A percentile compares a stretch with the other conserved stretches of the same genome.
phyloP scores from a whole-genome alignment of 1,140 invertebrate genomes.

The Globodera rostochiensis region DNA sequence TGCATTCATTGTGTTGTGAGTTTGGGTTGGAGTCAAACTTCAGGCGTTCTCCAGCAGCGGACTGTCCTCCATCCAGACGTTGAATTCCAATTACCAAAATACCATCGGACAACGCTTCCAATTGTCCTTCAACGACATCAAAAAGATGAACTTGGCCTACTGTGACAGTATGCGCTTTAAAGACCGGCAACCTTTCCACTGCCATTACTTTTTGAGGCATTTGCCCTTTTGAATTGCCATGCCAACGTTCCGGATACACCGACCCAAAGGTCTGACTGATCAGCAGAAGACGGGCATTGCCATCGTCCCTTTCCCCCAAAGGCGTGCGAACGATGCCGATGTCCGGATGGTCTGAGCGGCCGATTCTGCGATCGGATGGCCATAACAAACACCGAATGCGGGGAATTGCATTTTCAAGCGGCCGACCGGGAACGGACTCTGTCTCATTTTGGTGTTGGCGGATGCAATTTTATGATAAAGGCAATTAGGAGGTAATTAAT shows the following conservation, averaged over 20 bases:
- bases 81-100: slow-evolving; percentile 38
- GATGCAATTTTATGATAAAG: slow-evolving; percentile 38
- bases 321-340: slow-evolving; percentile 33
- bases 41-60: slow-evolving; percentile 21
- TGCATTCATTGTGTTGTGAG: neutral
- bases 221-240: slow-evolving; percentile 26
- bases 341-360: slow-evolving; percentile 39
- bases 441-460: neutral
- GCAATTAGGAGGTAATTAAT: neutral
- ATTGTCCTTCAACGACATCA: slow-evolving; percentile 42
- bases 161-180: slow-evolving; percentile 32
- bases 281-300: neutral
- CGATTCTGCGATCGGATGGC: slow-evolving; percentile 15
- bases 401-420: slow-evolving; percentile 12
- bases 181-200: neutral
- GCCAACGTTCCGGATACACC: slow-evolving; percentile 41
- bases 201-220: slow-evolving; percentile 12
- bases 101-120: slow-evolving; percentile 46
- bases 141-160: slow-evolving; percentile 47
- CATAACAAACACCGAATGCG: slow-evolving; percentile 18
- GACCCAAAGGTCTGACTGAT: slow-evolving; percentile 28
- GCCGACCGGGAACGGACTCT: slow-evolving; percentile 17
- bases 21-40: neutral
- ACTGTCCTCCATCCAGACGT: slow-evolving; percentile 9
- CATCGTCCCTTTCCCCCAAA: slow-evolving; percentile 4